Evolutionary conservation across 2,888 invertebrate species (phyloP), one percentile per base, ranked within the genome.

Genomic region (Tachina fera): DNA sequence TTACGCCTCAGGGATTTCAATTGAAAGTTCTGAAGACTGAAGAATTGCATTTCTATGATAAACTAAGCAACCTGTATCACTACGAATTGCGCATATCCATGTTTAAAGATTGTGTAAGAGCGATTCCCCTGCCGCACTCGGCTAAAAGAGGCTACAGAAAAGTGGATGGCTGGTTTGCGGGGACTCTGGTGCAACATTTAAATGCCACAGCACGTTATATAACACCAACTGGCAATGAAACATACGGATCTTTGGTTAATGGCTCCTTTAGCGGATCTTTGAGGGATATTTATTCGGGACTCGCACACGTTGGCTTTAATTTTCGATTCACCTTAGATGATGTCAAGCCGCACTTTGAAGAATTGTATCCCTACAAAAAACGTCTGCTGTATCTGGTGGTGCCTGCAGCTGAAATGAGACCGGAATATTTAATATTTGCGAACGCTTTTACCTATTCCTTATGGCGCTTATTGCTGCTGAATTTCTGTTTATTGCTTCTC

Each of bases 151-250:
- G 90, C 0, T 91, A 88, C 49, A 65, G 60, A 0, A 89, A 87
- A 1, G 81, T 89, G 1, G 90, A 91, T 87, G 91, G 90, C 4
- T 70, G 75, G 3, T 49, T 89, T 5, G 90, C 89, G 0, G 74
- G 88, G 5, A 88, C 89, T 1, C 72, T 91, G 19, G 88, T 89
- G 0, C 39, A 88, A 0, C 81, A 86, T 3, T 39, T 92, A 1
- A 92, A 92, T 87, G 92, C 92, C 19, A 89, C 90, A 0, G 89
- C 88, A 0, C 77, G 82, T 0, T 91, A 91, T 70, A 85, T 91
- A 0, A 19, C 82, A 5, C 91, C 92, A 0, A 68, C 49, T 1
- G 90, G 90, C 76, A 88, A 88, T 14, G 88, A 91, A 10, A 88
- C 89, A 13, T 91, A 89, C 51, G 92, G 92, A 0, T 81, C 87